Percentiles rank a stretch among this genome's conserved stretches.
Conservation (phyloP, 1,140 invertebrate genomes). For the Zaprionus africanus region DNA sequence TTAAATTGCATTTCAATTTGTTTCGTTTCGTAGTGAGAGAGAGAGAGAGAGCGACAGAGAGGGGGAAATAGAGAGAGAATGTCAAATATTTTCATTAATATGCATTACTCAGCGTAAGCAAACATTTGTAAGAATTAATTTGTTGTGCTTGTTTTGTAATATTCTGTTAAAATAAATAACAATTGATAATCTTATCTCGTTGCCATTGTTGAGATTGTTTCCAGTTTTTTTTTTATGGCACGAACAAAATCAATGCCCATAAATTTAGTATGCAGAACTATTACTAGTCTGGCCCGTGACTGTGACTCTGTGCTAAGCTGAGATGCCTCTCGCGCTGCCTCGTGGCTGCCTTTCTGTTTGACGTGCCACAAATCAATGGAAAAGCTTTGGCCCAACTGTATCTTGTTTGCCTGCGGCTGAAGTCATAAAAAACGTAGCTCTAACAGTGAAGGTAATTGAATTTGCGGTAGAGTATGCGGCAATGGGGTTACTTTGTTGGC, state of each 20-base stretch:
- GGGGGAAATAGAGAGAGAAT: neutral
- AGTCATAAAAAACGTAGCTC: neutral
- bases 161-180: conserved; percentile 15
- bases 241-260: conserved; percentile 33
- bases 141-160: neutral
- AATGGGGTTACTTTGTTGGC: neutral
- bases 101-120: neutral
- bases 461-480: neutral
- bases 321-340: conserved; percentile 2
- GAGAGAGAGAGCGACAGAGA: neutral
- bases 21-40: neutral
- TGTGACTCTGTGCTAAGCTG: neutral
- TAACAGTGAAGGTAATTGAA: neutral
- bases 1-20: conserved; percentile 27
- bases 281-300: too few relatives aligned
- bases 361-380: conserved; percentile 40
- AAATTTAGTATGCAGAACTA: conserved; percentile 9
- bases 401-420: conserved; percentile 8
- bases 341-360: conserved; percentile 19
- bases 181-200: conserved; percentile 36
- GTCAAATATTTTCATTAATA: conserved; percentile 21
- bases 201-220: neutral
- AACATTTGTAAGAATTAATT: conserved; percentile 10
- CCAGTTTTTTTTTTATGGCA: too few relatives aligned
- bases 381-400: conserved; percentile 22